Conservation (phyloP, 2,888 invertebrate genomes). For the Meiosimyza platycephala region DNA sequence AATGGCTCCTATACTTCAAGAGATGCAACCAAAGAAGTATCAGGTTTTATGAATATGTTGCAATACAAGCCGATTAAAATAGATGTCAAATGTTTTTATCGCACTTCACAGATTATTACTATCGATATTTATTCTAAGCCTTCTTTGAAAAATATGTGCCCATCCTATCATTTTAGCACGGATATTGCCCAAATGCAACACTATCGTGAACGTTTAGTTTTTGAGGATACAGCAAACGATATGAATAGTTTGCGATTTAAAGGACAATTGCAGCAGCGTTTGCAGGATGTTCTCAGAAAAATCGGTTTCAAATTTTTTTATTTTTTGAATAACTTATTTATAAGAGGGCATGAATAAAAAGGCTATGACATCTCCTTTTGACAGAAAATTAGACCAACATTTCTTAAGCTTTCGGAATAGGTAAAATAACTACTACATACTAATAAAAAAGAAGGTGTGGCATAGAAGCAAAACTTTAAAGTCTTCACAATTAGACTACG, state of each 20-base stretch:
- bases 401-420: too few species aligned
- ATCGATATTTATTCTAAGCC: constrained; percentile 93
- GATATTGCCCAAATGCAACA: constrained; percentile 89
- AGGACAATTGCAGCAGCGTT: constrained; percentile 76
- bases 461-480: too few species aligned
- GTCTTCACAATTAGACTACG: too few species aligned
- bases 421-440: too few species aligned
- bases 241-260: constrained; percentile 88
- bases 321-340: too few species aligned
- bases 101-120: constrained; percentile 85
- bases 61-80: constrained; percentile 91
- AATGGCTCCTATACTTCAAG: constrained; percentile 60
- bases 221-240: constrained; percentile 83
- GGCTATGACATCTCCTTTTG: too few species aligned
- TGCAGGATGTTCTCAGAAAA: constrained; percentile 49
- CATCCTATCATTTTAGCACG: constrained; percentile 83
- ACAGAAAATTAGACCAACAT: too few species aligned
- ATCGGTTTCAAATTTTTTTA: too few species aligned
- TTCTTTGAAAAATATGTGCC: constrained; percentile 81
- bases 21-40: constrained; percentile 69
- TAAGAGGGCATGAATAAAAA: too few species aligned
- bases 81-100: constrained; percentile 93
- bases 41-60: constrained; percentile 90
- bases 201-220: constrained; percentile 86
- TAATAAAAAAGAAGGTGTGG: too few species aligned